phyloP scores from a whole-genome alignment of 2,888 invertebrate species.

The Sipunculus nudus region DNA sequence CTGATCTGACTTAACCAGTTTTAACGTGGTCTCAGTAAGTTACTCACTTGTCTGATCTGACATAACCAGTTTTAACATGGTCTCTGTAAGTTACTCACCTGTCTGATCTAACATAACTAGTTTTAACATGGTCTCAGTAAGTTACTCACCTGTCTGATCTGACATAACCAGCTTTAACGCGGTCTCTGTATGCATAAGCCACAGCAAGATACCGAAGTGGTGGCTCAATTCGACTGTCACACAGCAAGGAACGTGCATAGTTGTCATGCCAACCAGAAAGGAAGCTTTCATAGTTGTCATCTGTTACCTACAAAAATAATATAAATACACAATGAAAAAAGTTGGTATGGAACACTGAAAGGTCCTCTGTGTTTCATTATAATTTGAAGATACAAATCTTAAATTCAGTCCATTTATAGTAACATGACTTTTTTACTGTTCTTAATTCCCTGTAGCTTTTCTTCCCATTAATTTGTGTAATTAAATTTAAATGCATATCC shows the following conservation, averaged over 20 bases:
- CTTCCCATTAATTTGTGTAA: not conserved
- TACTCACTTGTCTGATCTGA: too few species aligned
- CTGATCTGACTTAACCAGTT: too few species aligned
- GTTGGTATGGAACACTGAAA: not conserved
- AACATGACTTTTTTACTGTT: not conserved
- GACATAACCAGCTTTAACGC: constrained; percentile 82
- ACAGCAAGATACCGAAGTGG: constrained; percentile 87
- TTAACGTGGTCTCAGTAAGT: too few species aligned
- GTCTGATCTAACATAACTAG: too few species aligned
- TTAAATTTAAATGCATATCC: too few species aligned
- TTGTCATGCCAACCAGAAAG: constrained; percentile 92
- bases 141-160: constrained; percentile 16
- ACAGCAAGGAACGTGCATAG: constrained; percentile 86
- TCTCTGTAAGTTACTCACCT: too few species aligned
- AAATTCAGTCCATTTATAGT: not conserved
- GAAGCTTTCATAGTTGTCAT: constrained; percentile 78
- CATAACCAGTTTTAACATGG: too few species aligned
- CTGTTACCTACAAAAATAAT: constrained; percentile 70
- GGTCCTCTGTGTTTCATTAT: too few species aligned
- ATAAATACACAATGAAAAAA: not conserved
- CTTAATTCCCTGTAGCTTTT: not conserved
- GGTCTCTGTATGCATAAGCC: constrained; percentile 85
- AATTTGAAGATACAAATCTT: too few species aligned
- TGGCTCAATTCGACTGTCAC: constrained; percentile 75
- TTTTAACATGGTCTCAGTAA: too few species aligned